A percentile compares a stretch with the other conserved stretches of the same genome.
Evolutionary conservation across 1,140 invertebrate species (phyloP).

Genomic region (Bombus waltoni): DNA sequence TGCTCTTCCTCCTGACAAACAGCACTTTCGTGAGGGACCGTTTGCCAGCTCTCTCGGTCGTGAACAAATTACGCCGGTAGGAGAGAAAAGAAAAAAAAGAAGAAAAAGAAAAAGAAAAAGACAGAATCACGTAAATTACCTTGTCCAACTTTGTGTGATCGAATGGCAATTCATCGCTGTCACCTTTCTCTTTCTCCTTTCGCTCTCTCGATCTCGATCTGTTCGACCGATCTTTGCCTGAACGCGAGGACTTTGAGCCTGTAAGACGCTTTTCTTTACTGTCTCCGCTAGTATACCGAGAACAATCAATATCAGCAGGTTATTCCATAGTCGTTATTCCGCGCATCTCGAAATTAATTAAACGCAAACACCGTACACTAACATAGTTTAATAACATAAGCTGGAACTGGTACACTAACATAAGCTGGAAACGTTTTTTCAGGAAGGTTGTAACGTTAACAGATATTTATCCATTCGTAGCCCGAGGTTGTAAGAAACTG

Average conservation of each 20-base stretch:
- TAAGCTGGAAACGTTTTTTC: not conserved
- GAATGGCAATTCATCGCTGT: slow-evolving; percentile 84
- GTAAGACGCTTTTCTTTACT: slow-evolving; percentile 83
- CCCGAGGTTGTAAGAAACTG: too few species aligned
- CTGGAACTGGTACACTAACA: too few species aligned
- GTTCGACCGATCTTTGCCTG: slow-evolving; percentile 79
- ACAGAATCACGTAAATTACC: slow-evolving; percentile 76
- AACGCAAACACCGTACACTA: not conserved
- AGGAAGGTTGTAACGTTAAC: not conserved
- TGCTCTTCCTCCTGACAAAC: slow-evolving; percentile 91
- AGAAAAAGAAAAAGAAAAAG: too few species aligned
- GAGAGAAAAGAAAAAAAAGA: too few species aligned
- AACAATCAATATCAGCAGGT: slow-evolving; percentile 70
- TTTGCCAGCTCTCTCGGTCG: too few species aligned
- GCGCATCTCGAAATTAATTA: not conserved
- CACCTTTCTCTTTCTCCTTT: slow-evolving; percentile 84
- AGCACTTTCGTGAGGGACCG: accelerated
- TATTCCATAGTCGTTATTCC: slow-evolving; percentile 30
- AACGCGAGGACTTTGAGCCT: slow-evolving; percentile 81
- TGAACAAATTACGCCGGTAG: not conserved
- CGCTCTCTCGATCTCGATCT: slow-evolving; percentile 76
- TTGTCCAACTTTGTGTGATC: slow-evolving; percentile 90
- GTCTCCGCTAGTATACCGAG: slow-evolving; percentile 78
- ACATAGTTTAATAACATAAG: not conserved
- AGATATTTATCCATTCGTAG: not conserved